Percentiles rank a stretch among this genome's conserved stretches.
phyloP scores from a whole-genome alignment of 2,888 invertebrate species.

The Mythimna loreyi region DNA sequence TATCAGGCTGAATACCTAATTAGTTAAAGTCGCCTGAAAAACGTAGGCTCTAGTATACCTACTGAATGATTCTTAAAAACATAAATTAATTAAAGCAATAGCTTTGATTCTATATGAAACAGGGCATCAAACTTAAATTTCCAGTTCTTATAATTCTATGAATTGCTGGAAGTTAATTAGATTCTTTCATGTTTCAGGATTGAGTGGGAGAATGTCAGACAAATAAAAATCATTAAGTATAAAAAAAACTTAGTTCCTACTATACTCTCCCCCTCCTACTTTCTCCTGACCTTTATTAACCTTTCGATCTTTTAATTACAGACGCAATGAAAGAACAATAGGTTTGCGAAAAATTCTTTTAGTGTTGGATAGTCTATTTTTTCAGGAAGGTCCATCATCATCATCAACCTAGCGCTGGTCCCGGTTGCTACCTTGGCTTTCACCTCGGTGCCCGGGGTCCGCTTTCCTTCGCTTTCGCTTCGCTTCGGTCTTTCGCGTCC shows the following conservation, averaged over 20 bases:
- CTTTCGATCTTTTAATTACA: too few relatives aligned
- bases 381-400: too few relatives aligned
- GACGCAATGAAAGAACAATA: too few relatives aligned
- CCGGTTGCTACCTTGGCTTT: too few relatives aligned
- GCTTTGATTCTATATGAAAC: not conserved
- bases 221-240: not conserved
- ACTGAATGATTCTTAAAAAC: not conserved
- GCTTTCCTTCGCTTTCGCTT: too few relatives aligned
- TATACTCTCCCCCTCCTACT: not conserved
- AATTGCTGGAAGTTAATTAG: not conserved
- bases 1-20: not conserved
- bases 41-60: not conserved
- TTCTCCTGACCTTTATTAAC: too few relatives aligned
- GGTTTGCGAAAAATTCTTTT: too few relatives aligned
- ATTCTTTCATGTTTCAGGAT: not conserved
- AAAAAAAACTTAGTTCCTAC: not conserved
- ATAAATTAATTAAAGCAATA: not conserved
- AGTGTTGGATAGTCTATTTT: too few relatives aligned
- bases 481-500: too few relatives aligned
- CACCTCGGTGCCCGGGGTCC: too few relatives aligned
- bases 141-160: not conserved
- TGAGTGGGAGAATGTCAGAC: not conserved
- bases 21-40: constrained; percentile 10
- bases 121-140: not conserved
- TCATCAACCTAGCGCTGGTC: too few relatives aligned